phyloP scores from a whole-genome alignment of 2,113 vertebrate species.

The Danionella cerebrum region DNA sequence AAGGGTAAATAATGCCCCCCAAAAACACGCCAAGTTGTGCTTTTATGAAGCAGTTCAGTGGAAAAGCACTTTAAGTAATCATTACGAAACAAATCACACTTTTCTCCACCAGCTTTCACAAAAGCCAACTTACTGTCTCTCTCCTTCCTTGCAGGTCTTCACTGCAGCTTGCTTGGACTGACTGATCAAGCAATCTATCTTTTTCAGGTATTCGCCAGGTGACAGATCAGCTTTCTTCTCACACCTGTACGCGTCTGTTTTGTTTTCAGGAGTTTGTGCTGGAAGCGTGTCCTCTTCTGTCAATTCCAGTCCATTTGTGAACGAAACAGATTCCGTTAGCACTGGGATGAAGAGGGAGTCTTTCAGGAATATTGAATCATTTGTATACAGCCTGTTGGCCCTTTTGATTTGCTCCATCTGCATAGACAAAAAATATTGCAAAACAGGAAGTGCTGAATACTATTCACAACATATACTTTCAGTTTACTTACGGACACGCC shows the following conservation, averaged over 20 bases:
- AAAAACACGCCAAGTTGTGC: too few species aligned
- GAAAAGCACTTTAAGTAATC: too few species aligned
- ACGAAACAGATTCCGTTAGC: constrained; percentile 47
- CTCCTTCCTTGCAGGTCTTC: constrained; percentile 56
- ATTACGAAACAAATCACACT: too few species aligned
- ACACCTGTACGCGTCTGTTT: constrained; percentile 17
- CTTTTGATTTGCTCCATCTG: constrained; percentile 91
- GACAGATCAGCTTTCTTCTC: constrained; percentile 60
- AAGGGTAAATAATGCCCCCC: too few species aligned
- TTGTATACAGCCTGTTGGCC: constrained; percentile 86
- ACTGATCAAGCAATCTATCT: constrained; percentile 75
- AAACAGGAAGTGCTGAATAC: too few species aligned
- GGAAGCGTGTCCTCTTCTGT: constrained; percentile 24
- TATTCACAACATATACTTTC: too few species aligned
- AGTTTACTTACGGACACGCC: constrained; percentile 75
- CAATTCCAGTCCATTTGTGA: constrained; percentile 40
- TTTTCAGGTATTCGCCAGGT: constrained; percentile 75
- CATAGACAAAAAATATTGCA: constrained; percentile 19
- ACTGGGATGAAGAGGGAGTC: constrained; percentile 76
- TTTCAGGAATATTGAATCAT: constrained; percentile 88
- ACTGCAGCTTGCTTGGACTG: constrained; percentile 75
- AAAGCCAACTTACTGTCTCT: constrained; percentile 59
- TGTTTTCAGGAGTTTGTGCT: constrained; percentile 18
- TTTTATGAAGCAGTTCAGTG: too few species aligned
- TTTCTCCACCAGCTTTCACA: too few species aligned